phyloP scores from a whole-genome alignment of 64 coral and sea anemone species.

The Stichodactyla mertensii region DNA sequence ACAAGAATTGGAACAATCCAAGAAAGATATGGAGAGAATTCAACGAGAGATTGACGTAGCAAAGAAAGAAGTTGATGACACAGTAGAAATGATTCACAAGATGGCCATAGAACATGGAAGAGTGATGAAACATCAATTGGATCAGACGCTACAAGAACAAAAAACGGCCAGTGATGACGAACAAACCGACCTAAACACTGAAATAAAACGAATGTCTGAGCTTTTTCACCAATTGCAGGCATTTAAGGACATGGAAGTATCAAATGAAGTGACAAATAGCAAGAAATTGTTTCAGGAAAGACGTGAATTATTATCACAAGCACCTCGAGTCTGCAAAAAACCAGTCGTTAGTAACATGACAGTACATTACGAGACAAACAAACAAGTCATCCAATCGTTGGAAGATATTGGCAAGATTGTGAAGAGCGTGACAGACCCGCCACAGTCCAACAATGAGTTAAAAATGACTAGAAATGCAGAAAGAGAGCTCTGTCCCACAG shows the following conservation, averaged over 20 bases:
- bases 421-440: not conserved
- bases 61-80: not conserved
- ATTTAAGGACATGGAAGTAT: not conserved
- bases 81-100: not conserved
- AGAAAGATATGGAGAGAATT: not conserved
- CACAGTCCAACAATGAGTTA: not conserved
- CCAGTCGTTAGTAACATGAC: not conserved
- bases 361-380: not conserved
- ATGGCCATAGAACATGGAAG: not conserved
- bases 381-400: not conserved
- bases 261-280: not conserved
- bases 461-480: not conserved
- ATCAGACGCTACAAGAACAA: not conserved
- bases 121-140: not conserved
- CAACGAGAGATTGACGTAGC: not conserved
- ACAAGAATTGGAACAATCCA: not conserved
- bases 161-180: not conserved
- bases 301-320: not conserved
- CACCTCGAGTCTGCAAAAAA: not conserved
- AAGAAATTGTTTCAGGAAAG: not conserved
- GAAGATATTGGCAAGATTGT: not conserved
- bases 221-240: not conserved
- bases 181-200: not conserved
- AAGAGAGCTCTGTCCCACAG: not conserved
- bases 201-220: not conserved